Conservation (phyloP, 1,140 invertebrate species). For the Cylas formicarius region DNA sequence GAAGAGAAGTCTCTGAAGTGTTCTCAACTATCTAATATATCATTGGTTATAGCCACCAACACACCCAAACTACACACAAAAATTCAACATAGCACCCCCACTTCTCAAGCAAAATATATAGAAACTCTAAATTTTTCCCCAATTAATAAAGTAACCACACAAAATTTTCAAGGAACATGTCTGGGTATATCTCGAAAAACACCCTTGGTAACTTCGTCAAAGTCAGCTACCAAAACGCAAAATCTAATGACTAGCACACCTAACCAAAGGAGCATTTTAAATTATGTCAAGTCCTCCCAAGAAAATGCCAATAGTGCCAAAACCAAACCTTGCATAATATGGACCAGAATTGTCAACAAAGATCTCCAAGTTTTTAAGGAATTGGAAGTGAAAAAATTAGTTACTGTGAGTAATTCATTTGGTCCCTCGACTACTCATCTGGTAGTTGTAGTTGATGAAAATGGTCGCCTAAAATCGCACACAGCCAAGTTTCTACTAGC, state of each 20-base stretch:
- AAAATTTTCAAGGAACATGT: background rate
- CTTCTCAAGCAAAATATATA: no score
- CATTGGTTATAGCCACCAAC: no score
- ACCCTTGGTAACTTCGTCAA: background rate
- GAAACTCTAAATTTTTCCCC: no score
- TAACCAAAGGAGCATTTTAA: conserved; percentile 36
- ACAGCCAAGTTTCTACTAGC: conserved; percentile 39
- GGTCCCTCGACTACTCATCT: conserved; percentile 33
- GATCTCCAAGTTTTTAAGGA: conserved; percentile 28
- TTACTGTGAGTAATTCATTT: conserved; percentile 28
- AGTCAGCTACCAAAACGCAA: conserved; percentile 9
- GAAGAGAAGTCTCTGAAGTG: no score
- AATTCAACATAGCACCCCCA: no score
- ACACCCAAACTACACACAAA: no score
- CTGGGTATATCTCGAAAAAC: background rate
- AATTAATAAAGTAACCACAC: background rate
- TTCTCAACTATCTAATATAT: no score
- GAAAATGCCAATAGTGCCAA: background rate
- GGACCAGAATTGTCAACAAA: conserved; percentile 27
- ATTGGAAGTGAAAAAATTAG: conserved; percentile 33
- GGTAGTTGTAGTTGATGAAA: conserved; percentile 31
- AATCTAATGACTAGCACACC: conserved; percentile 23
- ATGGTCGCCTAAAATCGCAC: conserved; percentile 32
- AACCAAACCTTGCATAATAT: conserved; percentile 30
- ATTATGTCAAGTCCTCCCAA: conserved; percentile 25